These are phyloP conservation scores for Egretta garzetta DNA, from an alignment of 2,113 vertebrate species.

Conservation along the genomic window DNA sequence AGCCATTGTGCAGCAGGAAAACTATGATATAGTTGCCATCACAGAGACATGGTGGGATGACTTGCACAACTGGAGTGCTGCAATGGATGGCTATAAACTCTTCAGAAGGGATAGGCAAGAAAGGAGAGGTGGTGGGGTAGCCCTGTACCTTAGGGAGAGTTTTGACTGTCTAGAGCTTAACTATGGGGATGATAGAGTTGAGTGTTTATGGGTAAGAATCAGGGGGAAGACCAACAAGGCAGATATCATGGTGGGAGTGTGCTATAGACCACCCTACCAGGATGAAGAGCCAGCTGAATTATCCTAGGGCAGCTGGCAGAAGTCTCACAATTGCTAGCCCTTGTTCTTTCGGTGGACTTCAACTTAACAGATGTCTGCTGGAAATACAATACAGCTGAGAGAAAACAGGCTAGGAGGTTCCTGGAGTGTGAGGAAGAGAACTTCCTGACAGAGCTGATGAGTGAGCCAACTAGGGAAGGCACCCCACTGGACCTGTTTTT, in stretches of 20 bases:
- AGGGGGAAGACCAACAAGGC: not conserved
- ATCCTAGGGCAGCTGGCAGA: not conserved
- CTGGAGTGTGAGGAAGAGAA: too few relatives aligned
- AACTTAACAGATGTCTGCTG: not conserved
- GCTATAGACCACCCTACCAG: not conserved
- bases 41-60: not conserved
- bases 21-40: not conserved
- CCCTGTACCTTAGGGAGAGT: not conserved
- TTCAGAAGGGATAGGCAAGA: not conserved
- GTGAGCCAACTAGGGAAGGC: too few relatives aligned
- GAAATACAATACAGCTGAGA: too few relatives aligned
- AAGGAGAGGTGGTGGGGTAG: not conserved
- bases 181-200: not conserved
- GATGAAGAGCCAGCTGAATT: not conserved
- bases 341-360: not conserved
- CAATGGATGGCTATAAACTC: not conserved
- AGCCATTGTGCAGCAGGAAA: not conserved
- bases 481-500: too few relatives aligned
- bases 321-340: too few relatives aligned
- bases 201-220: not conserved
- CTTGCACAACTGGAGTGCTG: not conserved
- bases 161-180: not conserved
- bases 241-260: not conserved
- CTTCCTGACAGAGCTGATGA: too few relatives aligned
- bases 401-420: too few relatives aligned